These are phyloP conservation scores for Oryctolagus cuniculus DNA, from an alignment of 2,113 vertebrate genomes.

Conservation along the genomic window mOryCun1.1 NC_091437.1:45318001-45318500, in stretches of 20 bases:
- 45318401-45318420: slow-evolving; percentile 39
- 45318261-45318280: neutral
- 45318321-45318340: slow-evolving; percentile 6
- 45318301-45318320: neutral
- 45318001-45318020: neutral
- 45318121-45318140: neutral
- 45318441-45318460: slow-evolving; percentile 33
- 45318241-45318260: fast-evolving
- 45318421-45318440: slow-evolving; percentile 10
- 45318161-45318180: neutral
- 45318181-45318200: neutral
- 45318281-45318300: neutral
- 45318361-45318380: slow-evolving; percentile 65
- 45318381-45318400: slow-evolving; percentile 51
- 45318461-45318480: slow-evolving; percentile 30
- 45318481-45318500: neutral
- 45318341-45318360: neutral
- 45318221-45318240: neutral
- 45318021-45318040: neutral
- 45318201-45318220: neutral
- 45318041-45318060: neutral
- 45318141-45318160: neutral
- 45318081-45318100: neutral
- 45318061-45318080: neutral
- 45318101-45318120: neutral